A percentile compares a stretch with the other conserved stretches of the same genome.
Conservation (phyloP, 2,797 vertebrate species). For the Limnodromus scolopaceus region DNA sequence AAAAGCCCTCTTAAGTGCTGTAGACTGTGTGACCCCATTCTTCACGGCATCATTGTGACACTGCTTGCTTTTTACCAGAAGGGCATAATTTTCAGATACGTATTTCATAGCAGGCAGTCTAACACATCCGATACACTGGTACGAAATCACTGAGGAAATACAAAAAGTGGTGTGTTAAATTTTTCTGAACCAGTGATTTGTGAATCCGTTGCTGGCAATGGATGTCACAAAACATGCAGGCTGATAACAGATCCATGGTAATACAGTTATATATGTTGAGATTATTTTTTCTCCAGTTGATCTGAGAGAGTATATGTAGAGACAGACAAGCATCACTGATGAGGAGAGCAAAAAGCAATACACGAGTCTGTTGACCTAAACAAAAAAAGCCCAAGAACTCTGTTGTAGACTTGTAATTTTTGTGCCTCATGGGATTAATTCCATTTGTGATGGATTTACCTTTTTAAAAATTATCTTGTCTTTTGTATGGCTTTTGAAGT, state of each 20-base stretch:
- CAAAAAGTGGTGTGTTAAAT: not conserved
- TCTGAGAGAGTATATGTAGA: constrained; percentile 14
- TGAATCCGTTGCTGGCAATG: constrained; percentile 64
- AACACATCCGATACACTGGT: constrained; percentile 33
- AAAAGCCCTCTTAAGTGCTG: not conserved
- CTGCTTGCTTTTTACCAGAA: not conserved
- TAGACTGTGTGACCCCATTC: not conserved
- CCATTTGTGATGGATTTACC: constrained; percentile 40
- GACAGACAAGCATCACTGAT: not conserved
- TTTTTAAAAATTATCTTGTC: not conserved
- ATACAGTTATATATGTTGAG: constrained; percentile 8
- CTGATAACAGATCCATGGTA: constrained; percentile 8
- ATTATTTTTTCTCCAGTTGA: constrained; percentile 27
- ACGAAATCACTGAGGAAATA: constrained; percentile 21
- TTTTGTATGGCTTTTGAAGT: constrained; percentile 40
- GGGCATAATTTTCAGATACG: not conserved
- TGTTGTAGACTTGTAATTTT: constrained; percentile 7
- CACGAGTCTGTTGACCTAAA: constrained; percentile 14
- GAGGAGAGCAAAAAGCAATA: constrained; percentile 59
- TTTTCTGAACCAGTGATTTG: not conserved
- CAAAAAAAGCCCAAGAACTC: not conserved
- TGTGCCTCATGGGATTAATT: constrained; percentile 26
- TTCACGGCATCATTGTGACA: not conserved
- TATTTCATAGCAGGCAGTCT: not conserved
- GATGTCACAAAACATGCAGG: constrained; percentile 3